Base-by-base conservation (phyloP, 92 coral and sea anemone species). In the Chrysogorgia sp. region DNA sequence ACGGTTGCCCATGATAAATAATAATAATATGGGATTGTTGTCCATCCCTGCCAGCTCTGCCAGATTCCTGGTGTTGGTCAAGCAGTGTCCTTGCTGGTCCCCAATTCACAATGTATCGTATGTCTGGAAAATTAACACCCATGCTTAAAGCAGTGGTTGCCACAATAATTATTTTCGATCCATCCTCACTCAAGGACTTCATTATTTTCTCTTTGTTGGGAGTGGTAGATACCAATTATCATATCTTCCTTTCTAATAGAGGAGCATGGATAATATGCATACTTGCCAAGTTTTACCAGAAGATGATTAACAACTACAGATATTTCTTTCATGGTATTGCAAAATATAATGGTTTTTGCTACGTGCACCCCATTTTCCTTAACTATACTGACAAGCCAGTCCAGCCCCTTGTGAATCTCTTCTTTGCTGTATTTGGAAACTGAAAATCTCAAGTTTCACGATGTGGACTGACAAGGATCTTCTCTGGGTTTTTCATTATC, bases 21-120 rank as follows among this genome's bases (percentile, higher is more conserved):
- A 78, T 72, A n/a, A 82, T 63, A 48, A 67, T 75, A 40, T 89
- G 86, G 10, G 84, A 67, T 40, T 60, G 80, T 26, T 81, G 20
- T n/a, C 91, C 91, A 88, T 88, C 82, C 33, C 90, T 58, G 8
- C 90, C 90, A 19, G 90, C 86, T 67, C 86, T 37, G 57, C 86
- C 83, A 30, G 90, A 83, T 50, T 86, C 74, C 33, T 86, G 90
- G 53, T 74, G 80, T 43, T 86, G 76, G 50, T 82, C 86, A 10
- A 82, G 33, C 10, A 86, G 41, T 40, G 74, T 40, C 62, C 90
- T 22, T 40, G 86, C 83, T 10, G 84, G 86, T 10, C 86, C 86
- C 86, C 88, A 83, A 57, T 84, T 74, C 0, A 86, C 8, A 23
- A 82, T 69, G 67, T 75, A 86, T 12, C 71, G 77, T 22, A 56